Conservation (phyloP, 2,888 invertebrate species). For the Lochmaea crataegi region DNA sequence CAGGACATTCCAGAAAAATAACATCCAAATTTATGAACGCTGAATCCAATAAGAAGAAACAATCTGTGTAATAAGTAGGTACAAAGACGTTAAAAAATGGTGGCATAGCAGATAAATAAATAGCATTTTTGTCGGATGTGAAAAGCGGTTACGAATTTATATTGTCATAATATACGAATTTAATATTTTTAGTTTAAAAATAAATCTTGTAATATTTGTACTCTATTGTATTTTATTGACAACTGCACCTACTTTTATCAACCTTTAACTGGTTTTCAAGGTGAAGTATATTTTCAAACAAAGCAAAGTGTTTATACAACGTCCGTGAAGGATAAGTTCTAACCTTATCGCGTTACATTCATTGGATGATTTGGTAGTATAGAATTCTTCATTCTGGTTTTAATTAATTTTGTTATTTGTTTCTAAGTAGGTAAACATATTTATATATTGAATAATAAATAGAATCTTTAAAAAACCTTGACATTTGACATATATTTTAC, state of each 20-base stretch:
- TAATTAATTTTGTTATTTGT: not conserved
- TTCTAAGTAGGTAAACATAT: not conserved
- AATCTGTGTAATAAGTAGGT: constrained; percentile 3
- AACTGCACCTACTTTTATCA: not conserved
- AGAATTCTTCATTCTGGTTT: not conserved
- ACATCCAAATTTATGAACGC: constrained; percentile 86
- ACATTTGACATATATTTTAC: too few species aligned
- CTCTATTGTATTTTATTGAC: constrained; percentile 3
- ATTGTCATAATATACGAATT: not conserved
- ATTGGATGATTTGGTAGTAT: not conserved
- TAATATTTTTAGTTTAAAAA: not conserved
- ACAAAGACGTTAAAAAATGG: not conserved
- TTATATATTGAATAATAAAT: too few species aligned
- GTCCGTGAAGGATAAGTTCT: not conserved
- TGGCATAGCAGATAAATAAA: not conserved
- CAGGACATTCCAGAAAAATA: constrained; percentile 93
- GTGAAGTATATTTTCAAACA: constrained; percentile 11
- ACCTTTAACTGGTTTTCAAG: constrained; percentile 13
- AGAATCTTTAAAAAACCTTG: too few species aligned
- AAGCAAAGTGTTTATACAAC: not conserved
- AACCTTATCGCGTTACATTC: not conserved
- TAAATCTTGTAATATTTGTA: not conserved
- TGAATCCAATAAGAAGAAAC: constrained; percentile 79
- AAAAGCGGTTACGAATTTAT: constrained; percentile 1
- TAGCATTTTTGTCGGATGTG: not conserved